Conservation (phyloP, 2,113 vertebrate species). For the Protobothrops flavoviridis region DNA sequence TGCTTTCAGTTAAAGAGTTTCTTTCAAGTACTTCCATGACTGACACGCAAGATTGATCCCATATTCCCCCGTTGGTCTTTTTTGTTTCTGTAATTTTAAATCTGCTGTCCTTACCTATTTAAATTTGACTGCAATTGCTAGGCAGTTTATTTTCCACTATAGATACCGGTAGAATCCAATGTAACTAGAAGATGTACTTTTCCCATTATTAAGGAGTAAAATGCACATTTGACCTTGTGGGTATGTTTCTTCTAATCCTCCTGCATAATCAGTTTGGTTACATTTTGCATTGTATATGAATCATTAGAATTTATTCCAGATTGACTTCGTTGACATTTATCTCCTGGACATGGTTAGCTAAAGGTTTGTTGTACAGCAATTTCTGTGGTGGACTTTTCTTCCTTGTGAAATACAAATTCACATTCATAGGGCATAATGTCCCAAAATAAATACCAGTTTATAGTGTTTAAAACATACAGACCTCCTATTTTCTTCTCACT, state of each 20-base stretch:
- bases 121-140: neutral
- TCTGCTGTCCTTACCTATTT: neutral
- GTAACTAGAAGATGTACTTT: neutral
- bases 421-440: neutral
- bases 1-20: neutral
- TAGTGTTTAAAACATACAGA: neutral
- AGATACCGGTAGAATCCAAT: neutral
- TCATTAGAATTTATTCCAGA: neutral
- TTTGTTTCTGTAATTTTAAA: neutral
- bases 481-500: neutral
- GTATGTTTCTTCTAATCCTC: too few relatives aligned
- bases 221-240: neutral
- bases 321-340: neutral
- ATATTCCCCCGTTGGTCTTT: neutral
- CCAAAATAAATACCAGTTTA: neutral
- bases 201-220: neutral
- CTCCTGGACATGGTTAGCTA: neutral
- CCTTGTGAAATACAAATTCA: neutral
- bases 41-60: neutral
- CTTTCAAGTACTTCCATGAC: neutral
- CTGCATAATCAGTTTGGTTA: neutral
- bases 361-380: neutral
- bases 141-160: neutral
- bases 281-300: neutral
- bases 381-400: neutral